Conservation (phyloP, 2,888 invertebrate genomes). For the Apoda limacodes region DNA sequence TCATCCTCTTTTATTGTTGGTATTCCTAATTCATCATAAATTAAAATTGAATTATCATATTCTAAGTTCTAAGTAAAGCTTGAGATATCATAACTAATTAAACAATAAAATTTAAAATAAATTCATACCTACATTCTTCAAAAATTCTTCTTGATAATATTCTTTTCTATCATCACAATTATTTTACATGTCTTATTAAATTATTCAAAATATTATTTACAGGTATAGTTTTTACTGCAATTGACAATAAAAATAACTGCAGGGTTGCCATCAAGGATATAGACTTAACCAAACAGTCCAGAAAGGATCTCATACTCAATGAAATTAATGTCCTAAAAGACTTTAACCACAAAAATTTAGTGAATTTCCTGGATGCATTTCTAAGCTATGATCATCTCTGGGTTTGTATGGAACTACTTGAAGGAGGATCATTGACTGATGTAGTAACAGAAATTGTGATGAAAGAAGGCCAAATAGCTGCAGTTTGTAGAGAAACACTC, state of each 20-base stretch:
- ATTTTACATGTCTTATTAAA: constrained; percentile 7
- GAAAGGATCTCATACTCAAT: constrained; percentile 94
- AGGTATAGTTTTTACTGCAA: constrained; percentile 92
- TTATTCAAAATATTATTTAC: constrained; percentile 21
- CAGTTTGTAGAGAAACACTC: constrained; percentile 87
- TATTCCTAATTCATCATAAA: too few species aligned
- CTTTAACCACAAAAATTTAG: constrained; percentile 93
- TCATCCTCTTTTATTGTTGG: too few species aligned
- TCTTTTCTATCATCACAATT: too few species aligned
- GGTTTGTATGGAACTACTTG: constrained; percentile 96
- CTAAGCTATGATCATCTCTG: constrained; percentile 93
- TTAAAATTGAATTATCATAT: too few species aligned
- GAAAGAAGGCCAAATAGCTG: constrained; percentile 97
- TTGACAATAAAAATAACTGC: constrained; percentile 77
- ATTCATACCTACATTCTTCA: too few species aligned
- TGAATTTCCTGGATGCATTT: constrained; percentile 95
- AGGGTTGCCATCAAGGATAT: constrained; percentile 97
- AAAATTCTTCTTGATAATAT: too few species aligned
- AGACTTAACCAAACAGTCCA: constrained; percentile 93
- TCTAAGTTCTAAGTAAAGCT: too few species aligned
- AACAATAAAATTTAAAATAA: too few species aligned
- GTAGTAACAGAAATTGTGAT: constrained; percentile 97
- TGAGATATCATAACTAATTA: too few species aligned
- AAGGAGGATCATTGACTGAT: constrained; percentile 95
- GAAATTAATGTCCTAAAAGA: constrained; percentile 94